phyloP scores from a whole-genome alignment of 2,797 vertebrate genomes.

The Mormyrus proboscirostris region DNA sequence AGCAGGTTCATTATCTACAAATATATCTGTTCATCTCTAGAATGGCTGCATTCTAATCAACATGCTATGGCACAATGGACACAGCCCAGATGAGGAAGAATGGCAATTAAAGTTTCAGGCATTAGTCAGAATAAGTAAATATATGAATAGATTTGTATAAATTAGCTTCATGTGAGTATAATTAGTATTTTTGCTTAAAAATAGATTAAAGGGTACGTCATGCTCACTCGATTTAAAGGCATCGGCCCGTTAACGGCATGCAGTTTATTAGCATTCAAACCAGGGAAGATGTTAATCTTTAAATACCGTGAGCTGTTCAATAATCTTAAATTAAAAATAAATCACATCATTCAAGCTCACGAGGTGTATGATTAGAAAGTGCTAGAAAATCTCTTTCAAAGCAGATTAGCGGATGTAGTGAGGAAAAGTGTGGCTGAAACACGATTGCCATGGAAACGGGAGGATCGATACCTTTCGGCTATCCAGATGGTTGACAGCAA shows the following conservation, averaged over 20 bases:
- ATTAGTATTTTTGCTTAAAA: neutral
- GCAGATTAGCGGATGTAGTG: slow-evolving; percentile 53
- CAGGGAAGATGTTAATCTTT: slow-evolving; percentile 11
- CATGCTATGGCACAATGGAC: neutral
- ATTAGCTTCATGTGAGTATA: neutral
- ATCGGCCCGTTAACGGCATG: neutral
- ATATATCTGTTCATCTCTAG: neutral
- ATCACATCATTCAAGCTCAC: slow-evolving; percentile 60
- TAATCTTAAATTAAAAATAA: slow-evolving; percentile 32
- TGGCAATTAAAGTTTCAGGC: neutral
- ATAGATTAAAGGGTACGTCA: slow-evolving; percentile 1
- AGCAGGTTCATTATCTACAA: slow-evolving; percentile 6
- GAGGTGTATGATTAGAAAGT: slow-evolving; percentile 65
- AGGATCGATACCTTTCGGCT: slow-evolving; percentile 58
- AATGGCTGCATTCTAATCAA: neutral
- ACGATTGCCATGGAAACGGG: slow-evolving; percentile 63
- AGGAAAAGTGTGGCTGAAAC: slow-evolving; percentile 54
- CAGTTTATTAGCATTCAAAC: slow-evolving; percentile 18
- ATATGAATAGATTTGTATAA: neutral
- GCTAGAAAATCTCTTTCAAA: slow-evolving; percentile 51
- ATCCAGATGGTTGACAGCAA: slow-evolving; percentile 64
- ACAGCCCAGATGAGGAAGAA: neutral
- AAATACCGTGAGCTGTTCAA: slow-evolving; percentile 15
- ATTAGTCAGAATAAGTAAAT: neutral
- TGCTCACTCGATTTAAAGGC: neutral